These are phyloP conservation scores for Vimba vimba DNA, from an alignment of 2,113 vertebrate genomes.

Conservation along the genomic window DNA sequence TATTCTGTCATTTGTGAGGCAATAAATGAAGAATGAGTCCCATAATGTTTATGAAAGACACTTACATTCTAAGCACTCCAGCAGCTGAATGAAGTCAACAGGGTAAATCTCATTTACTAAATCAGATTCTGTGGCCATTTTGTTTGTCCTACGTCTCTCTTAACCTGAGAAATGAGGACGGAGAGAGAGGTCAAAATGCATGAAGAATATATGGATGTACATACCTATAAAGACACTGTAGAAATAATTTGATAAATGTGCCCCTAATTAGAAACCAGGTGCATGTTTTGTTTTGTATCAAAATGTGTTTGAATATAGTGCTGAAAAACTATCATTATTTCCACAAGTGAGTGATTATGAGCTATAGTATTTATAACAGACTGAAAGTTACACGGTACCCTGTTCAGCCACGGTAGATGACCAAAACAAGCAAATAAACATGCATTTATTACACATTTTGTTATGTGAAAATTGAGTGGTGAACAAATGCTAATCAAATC, in stretches of 20 bases:
- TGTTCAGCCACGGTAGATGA: neutral
- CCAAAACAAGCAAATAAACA: neutral
- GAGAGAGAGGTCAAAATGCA: neutral
- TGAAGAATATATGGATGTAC: neutral
- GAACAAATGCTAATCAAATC: neutral
- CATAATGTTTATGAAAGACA: slow-evolving; percentile 18
- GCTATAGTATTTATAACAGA: neutral
- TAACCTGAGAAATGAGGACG: neutral
- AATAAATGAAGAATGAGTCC: neutral
- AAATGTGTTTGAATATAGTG: neutral
- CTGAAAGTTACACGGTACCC: neutral
- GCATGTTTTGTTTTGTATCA: neutral
- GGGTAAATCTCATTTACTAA: slow-evolving; percentile 73
- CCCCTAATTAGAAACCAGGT: no score
- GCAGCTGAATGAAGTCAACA: slow-evolving; percentile 87
- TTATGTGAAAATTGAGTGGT: neutral
- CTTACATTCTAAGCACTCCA: slow-evolving; percentile 89
- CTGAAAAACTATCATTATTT: neutral
- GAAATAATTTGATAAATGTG: no score
- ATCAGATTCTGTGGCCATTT: slow-evolving; percentile 21
- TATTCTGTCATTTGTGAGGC: neutral
- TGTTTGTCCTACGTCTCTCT: neutral
- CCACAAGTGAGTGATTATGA: neutral
- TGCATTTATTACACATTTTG: no score
- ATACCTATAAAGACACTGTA: no score